Percentiles rank a stretch among this genome's conserved stretches.
Evolutionary conservation across 64 coral and sea anemone species (phyloP).

Genomic region (Exaiptasia diaphana): DNA sequence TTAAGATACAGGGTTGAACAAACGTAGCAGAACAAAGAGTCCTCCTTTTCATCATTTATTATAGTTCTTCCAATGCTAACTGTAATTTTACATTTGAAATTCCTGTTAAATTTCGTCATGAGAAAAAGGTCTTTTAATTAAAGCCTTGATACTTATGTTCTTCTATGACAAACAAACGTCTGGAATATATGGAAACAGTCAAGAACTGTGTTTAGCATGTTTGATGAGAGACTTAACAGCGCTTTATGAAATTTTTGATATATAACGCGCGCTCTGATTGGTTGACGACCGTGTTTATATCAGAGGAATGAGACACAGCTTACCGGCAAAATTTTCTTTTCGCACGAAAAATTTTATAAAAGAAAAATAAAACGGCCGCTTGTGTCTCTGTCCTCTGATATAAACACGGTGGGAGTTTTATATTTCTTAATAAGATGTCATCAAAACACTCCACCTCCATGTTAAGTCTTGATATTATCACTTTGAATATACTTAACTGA

Average conservation of each 20-base stretch:
- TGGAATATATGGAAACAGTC: neutral
- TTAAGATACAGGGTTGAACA: constrained; percentile 7
- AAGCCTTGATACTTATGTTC: neutral
- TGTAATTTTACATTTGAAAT: neutral
- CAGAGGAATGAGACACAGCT: too few relatives aligned
- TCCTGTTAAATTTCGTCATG: neutral
- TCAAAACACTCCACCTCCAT: constrained; percentile 10
- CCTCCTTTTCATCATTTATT: neutral
- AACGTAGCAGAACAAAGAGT: neutral
- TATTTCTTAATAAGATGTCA: too few relatives aligned
- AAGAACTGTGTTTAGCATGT: neutral
- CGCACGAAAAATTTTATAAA: too few relatives aligned
- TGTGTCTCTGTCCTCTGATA: too few relatives aligned
- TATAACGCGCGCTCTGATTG: too few relatives aligned
- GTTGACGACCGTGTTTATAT: too few relatives aligned
- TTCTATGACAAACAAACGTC: neutral
- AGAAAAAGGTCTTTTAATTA: neutral
- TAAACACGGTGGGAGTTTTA: too few relatives aligned
- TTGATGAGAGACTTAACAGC: neutral
- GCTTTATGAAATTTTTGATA: too few relatives aligned
- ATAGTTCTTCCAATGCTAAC: neutral
- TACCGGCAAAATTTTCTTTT: too few relatives aligned
- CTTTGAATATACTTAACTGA: constrained; percentile 21
- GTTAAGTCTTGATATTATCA: constrained; percentile 1
- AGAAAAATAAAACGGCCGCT: too few relatives aligned